Evolutionary conservation across 2,797 vertebrate genomes (phyloP).

Genomic region (Ibycter americanus): DNA sequence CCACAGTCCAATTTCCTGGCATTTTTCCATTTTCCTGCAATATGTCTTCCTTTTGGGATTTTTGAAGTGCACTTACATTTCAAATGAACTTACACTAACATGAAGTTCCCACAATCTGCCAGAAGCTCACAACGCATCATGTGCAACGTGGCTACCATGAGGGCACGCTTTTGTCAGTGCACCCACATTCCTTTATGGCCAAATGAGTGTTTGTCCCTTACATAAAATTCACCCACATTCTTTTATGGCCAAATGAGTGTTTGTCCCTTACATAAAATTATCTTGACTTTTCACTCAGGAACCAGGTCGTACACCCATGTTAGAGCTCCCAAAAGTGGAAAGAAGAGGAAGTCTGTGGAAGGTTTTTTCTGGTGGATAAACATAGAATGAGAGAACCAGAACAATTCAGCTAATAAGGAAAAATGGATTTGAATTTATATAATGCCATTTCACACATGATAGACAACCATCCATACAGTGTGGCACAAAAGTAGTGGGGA

Average conservation of each 20-base stretch:
- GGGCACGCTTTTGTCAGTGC: not conserved
- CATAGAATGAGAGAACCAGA: not conserved
- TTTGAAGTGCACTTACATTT: not conserved
- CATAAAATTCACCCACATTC: not conserved
- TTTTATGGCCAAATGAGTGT: not conserved
- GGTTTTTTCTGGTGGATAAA: not conserved
- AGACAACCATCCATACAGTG: not conserved
- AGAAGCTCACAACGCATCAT: not conserved
- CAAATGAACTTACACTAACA: not conserved
- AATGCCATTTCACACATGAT: not conserved
- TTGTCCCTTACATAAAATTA: not conserved
- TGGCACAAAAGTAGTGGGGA: not conserved
- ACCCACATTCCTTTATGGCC: not conserved
- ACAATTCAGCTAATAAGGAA: not conserved
- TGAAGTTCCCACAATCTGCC: not conserved
- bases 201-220: not conserved
- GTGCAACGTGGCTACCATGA: not conserved
- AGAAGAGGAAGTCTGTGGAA: not conserved
- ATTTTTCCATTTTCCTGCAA: not conserved
- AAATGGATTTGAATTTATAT: not conserved
- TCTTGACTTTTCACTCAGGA: not conserved
- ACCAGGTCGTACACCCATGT: not conserved
- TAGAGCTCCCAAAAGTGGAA: not conserved
- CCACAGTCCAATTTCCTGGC: not conserved
- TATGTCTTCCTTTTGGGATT: not conserved